A percentile compares a stretch with the other conserved stretches of the same genome.
These are phyloP conservation scores for Blastomussa wellsi DNA, from an alignment of 92 coral and sea anemone species.

Conservation along the genomic window DNA sequence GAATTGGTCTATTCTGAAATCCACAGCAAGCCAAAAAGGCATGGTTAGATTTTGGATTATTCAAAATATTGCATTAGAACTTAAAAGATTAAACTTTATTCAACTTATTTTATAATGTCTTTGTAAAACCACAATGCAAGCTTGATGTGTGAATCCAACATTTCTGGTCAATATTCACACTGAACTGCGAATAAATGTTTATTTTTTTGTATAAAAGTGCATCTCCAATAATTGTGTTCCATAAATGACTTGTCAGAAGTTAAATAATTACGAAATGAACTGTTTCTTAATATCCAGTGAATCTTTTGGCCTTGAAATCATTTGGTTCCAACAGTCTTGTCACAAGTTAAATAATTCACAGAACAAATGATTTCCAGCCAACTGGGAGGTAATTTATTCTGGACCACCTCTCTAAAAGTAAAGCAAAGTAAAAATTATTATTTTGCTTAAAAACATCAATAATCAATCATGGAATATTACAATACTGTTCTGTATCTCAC, in stretches of 20 bases:
- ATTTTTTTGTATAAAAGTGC: background rate
- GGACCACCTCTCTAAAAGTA: constrained; percentile 73
- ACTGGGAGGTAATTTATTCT: constrained; percentile 25
- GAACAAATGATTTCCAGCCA: constrained; percentile 3
- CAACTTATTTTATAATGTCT: background rate
- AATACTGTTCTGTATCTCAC: no score
- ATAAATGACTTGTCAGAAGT: constrained; percentile 14
- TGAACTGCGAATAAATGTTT: background rate
- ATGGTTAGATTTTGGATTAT: background rate
- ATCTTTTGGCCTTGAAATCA: constrained; percentile 15
- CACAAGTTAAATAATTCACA: constrained; percentile 20
- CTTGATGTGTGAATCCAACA: background rate
- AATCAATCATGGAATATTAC: no score
- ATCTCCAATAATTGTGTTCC: background rate
- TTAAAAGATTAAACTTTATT: constrained; percentile 12
- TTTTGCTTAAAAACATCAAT: background rate
- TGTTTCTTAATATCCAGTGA: background rate
- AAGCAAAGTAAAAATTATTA: background rate
- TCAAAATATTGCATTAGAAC: background rate
- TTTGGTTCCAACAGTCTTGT: constrained; percentile 12
- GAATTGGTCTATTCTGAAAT: no score
- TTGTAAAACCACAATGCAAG: background rate
- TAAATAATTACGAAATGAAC: constrained; percentile 1
- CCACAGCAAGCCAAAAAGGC: background rate
- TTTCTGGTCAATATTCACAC: background rate